These are phyloP conservation scores for Plectropomus leopardus DNA, from an alignment of 2,113 vertebrate genomes.

Conservation along the genomic window DNA sequence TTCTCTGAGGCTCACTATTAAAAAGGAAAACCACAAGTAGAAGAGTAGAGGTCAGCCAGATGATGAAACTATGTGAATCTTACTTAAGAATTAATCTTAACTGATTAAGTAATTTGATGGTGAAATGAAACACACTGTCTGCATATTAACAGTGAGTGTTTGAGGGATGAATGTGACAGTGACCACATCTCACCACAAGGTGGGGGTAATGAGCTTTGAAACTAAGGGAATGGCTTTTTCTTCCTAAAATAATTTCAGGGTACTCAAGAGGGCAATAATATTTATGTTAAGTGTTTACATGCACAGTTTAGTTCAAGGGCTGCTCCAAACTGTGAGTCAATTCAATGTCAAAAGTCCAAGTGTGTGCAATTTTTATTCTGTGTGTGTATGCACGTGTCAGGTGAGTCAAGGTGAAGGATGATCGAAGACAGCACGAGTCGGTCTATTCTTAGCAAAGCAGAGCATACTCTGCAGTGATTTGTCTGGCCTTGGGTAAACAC, in stretches of 20 bases:
- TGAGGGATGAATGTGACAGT: conserved; percentile 18
- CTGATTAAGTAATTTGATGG: neutral
- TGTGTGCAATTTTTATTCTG: neutral
- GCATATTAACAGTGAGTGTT: neutral
- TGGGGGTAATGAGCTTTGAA: conserved; percentile 55
- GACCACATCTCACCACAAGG: conserved; percentile 69
- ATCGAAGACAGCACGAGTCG: conserved; percentile 34
- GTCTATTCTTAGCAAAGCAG: conserved; percentile 59
- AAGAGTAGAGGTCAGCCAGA: conserved; percentile 29
- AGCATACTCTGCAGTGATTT: conserved; percentile 48
- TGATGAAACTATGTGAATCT: neutral
- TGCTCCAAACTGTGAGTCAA: conserved; percentile 6
- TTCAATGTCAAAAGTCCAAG: conserved; percentile 3
- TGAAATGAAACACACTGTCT: neutral
- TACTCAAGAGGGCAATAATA: conserved; percentile 22
- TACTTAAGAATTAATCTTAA: neutral
- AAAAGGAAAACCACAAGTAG: conserved; percentile 40
- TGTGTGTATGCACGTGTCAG: neutral
- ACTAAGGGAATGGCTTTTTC: neutral
- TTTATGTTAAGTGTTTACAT: conserved; percentile 39
- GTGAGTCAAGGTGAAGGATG: conserved; percentile 7
- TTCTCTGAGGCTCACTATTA: conserved; percentile 69
- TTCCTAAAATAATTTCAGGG: neutral
- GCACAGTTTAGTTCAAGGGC: conserved; percentile 21
- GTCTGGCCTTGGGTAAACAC: conserved; percentile 57